Base-by-base conservation (phyloP, 1,140 invertebrate genomes). In the Heliothis subflexa region DNA sequence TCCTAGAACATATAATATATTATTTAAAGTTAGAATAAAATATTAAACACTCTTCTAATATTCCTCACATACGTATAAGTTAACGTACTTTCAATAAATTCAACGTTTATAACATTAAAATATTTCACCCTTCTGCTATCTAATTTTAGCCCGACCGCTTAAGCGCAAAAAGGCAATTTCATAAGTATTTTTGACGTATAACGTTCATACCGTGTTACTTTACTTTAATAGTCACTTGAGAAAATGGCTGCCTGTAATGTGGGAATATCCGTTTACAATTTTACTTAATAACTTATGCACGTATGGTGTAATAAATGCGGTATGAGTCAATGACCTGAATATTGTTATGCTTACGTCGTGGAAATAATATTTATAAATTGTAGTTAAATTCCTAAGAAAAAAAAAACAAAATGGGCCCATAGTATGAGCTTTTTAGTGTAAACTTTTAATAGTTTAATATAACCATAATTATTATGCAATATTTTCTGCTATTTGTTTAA, bases 181-280 rank as follows among this genome's bases (percentile, higher is more conserved):
- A 73, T 73, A 57, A 73, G 54, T 47, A 73, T 57, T 73, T 73
- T 73, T 73, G 70, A 73, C 70, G 54, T 73, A 73, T 28, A 52
- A 5, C 49, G 49, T 33, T 52, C 21, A 28, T 52, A 73, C 52
- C 33, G 33, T 59, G n/a, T 73, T 47, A 59, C n/a, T 52, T 70
- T 68, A 68, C 64, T 68, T 68, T 70, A 70, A 33, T 52, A 70
- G 47, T 70, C 66, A 70, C 49, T 54, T 52, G 49, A 70, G 66
- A 70, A 70, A 70, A 70, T 70, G 21, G 45, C 25, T 52, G 66
- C 13, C 45, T 14, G 33, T 40, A 40, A 52, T 52, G 21, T 9
- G 49, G 13, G 21, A n/a, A 70, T 66, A 66, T 70, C 45, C 21
- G 47, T 25, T 70, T 70, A 52, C 66, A 70, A 70, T 70, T 45